Conservation (phyloP, 2,888 invertebrate species). For the Trachelus stipa region DNA sequence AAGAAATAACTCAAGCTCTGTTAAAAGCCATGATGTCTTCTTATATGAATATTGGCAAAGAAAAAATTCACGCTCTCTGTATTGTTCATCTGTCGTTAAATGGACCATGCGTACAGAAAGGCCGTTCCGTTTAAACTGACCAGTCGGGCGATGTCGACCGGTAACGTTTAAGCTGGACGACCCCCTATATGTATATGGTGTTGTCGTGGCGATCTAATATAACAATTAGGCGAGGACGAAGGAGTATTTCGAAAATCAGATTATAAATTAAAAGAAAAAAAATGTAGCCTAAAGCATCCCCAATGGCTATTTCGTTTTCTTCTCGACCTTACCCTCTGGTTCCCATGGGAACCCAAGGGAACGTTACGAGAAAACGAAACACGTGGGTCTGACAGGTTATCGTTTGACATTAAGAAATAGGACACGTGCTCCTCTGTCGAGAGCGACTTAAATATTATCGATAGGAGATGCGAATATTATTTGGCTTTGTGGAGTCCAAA, state of each 20-base stretch:
- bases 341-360: neutral
- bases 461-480: neutral
- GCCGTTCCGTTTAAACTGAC: neutral
- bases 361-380: neutral
- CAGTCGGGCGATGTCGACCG: neutral
- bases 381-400: neutral
- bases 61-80: neutral
- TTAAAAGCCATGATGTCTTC: neutral
- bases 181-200: neutral
- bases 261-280: neutral
- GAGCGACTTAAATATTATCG: neutral
- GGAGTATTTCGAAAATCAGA: neutral
- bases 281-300: conserved; percentile 13
- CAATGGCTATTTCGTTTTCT: conserved; percentile 1
- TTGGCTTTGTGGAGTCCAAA: conserved; percentile 31
- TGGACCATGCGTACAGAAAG: neutral
- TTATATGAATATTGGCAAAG: neutral
- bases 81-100: neutral
- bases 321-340: neutral
- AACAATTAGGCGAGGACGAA: neutral
- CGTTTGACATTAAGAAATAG: neutral
- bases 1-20: neutral
- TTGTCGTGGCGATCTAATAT: neutral
- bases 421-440: neutral
- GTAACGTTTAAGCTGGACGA: neutral